These are phyloP conservation scores for Dugesia japonica DNA, from an alignment of 2,888 invertebrate genomes.

Conservation along the genomic window DNA sequence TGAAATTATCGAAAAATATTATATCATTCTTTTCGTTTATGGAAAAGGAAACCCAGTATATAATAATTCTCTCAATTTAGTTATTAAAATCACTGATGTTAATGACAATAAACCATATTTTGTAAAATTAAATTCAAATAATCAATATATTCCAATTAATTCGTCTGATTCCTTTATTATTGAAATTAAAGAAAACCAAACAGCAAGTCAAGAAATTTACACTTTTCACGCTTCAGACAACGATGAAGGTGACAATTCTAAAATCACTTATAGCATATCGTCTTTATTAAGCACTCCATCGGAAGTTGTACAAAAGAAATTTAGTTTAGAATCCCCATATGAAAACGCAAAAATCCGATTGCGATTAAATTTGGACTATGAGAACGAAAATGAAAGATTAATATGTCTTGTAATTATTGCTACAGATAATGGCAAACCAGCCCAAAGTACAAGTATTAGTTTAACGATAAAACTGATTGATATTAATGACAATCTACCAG, in stretches of 20 bases:
- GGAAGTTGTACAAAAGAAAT: background rate
- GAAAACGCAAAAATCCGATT: background rate
- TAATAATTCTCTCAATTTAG: background rate
- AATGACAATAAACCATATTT: conserved; percentile 29
- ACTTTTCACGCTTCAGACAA: conserved; percentile 20
- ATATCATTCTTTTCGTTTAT: background rate
- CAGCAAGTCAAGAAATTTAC: background rate
- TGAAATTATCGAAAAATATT: background rate
- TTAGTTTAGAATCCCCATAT: background rate
- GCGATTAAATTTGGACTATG: background rate
- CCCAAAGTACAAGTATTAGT: background rate
- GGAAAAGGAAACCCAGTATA: conserved; percentile 23
- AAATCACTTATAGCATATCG: conserved; percentile 17
- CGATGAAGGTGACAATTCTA: conserved; percentile 26
- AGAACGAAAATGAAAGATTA: background rate
- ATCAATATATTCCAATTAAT: conserved; percentile 4
- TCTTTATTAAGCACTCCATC: background rate
- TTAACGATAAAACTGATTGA: background rate
- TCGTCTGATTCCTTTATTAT: background rate
- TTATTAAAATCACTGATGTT: conserved; percentile 27
- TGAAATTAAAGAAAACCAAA: background rate
- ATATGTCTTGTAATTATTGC: background rate
- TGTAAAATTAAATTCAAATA: background rate
- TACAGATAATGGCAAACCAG: background rate
- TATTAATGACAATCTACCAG: background rate